Conservation (phyloP, 2,888 invertebrate species). For the Meganola albula region DNA sequence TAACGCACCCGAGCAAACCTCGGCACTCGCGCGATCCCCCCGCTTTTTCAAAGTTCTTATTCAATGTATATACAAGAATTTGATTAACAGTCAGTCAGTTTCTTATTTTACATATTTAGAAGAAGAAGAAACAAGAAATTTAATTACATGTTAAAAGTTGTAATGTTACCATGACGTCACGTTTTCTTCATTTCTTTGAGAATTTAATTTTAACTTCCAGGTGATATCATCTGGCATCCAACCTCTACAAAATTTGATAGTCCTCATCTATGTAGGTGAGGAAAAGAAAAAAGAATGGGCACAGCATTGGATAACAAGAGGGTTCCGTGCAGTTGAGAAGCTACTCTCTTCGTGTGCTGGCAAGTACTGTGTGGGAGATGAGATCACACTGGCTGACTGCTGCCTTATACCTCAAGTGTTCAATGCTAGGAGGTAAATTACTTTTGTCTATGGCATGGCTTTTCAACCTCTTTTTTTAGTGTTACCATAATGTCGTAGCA, state of each 20-base stretch:
- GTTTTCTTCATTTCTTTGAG: neutral
- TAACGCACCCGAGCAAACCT: too few relatives aligned
- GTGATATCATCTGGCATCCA: conserved; percentile 96
- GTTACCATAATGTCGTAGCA: too few relatives aligned
- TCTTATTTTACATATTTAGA: too few relatives aligned
- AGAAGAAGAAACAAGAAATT: too few relatives aligned
- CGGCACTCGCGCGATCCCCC: too few relatives aligned
- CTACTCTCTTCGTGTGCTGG: conserved; percentile 89
- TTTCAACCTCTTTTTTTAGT: too few relatives aligned
- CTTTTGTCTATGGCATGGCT: too few relatives aligned
- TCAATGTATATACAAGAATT: too few relatives aligned
- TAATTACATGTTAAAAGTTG: too few relatives aligned
- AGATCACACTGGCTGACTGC: conserved; percentile 95
- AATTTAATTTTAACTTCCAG: conserved; percentile 34
- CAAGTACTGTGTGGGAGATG: conserved; percentile 95
- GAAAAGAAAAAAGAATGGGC: conserved; percentile 96
- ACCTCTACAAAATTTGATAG: conserved; percentile 94
- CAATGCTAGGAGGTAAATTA: conserved; percentile 88
- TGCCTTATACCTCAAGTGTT: conserved; percentile 97
- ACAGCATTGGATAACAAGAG: conserved; percentile 93
- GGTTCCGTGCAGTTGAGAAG: conserved; percentile 94
- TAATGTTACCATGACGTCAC: too few relatives aligned
- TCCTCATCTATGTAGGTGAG: conserved; percentile 91
- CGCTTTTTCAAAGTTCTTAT: too few relatives aligned
- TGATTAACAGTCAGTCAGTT: too few relatives aligned